A percentile compares a stretch with the other conserved stretches of the same genome.
Evolutionary conservation across 2,888 invertebrate genomes (phyloP).

Genomic region (Listrodromus nycthemerus): DNA sequence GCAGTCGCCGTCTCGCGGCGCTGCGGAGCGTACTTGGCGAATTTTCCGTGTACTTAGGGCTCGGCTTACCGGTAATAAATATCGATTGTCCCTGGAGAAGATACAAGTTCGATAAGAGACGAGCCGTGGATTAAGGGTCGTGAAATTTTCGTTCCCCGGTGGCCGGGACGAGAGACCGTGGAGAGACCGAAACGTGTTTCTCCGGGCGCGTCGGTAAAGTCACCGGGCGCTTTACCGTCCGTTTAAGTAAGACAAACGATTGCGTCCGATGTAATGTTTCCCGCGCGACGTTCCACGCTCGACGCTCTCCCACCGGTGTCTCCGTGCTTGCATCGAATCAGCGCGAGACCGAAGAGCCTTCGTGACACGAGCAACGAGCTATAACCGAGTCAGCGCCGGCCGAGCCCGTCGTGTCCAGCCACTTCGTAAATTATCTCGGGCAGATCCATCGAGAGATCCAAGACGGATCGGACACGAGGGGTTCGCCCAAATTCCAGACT

Average conservation of each 20-base stretch:
- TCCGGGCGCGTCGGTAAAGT: constrained; percentile 74
- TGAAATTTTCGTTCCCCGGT: constrained; percentile 78
- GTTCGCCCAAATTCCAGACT: constrained; percentile 3
- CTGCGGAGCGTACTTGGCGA: neutral
- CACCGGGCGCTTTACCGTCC: constrained; percentile 39
- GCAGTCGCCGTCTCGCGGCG: neutral
- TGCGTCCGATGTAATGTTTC: constrained; percentile 76
- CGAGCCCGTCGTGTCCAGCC: constrained; percentile 24
- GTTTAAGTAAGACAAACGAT: constrained; percentile 82
- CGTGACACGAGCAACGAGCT: constrained; percentile 39
- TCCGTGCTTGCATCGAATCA: constrained; percentile 21
- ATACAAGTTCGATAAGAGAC: constrained; percentile 36
- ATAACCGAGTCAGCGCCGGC: constrained; percentile 17
- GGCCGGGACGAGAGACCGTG: constrained; percentile 31
- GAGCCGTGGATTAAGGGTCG: constrained; percentile 71
- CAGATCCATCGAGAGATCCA: constrained; percentile 22
- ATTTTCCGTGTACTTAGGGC: constrained; percentile 45
- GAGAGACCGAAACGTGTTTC: constrained; percentile 71
- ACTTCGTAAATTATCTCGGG: constrained; percentile 28
- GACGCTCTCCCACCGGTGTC: constrained; percentile 6
- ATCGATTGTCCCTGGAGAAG: constrained; percentile 71
- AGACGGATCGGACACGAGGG: neutral
- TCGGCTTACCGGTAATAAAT: constrained; percentile 72
- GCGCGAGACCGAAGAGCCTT: constrained; percentile 19
- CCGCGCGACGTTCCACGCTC: constrained; percentile 66